Base-by-base conservation (phyloP, 2,797 vertebrate genomes). In the Myiothlypis coronata region DNA sequence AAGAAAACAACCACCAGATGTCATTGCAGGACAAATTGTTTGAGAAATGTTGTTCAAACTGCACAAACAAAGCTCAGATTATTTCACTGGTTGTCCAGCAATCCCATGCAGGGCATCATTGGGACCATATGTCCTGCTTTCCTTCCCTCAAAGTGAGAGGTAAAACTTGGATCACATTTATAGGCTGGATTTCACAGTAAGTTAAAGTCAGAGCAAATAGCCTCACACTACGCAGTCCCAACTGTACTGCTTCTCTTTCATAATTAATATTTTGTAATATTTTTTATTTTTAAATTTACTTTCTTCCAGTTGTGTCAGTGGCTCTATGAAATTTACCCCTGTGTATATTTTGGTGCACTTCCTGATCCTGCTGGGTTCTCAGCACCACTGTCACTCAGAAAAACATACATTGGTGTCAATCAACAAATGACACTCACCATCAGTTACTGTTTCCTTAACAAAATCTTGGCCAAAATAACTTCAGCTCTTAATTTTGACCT, bases 1-100 rank as follows among this genome's bases (percentile, higher is more conserved):
- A 23, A 61, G n/a, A 65, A 91, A 92, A 34, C 83, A 80, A 52
- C 97, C 97, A 97, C 57, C 92, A 97, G 97, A 93, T 96, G 97
- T 97, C 97, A 95, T 71, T 93, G 65, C 15, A 94, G 94, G 94
- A 93, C 72, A 97, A 94, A 89, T 35, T 69, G 39, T 91, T 75
- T 41, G 9, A 52, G 76, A 34, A 52, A 11, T 17, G 4, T 30
- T 55, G 2, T 39, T 79, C 9, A 10, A 28, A 26, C 6, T 30
- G 41, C 39, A 55, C 41, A 44, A 80, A 80, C 11, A 7, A 81
- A 77, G 8, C 23, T 77, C 8, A 23, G 18, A 37, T 59, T 37
- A n/a, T 70, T 72, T 81, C 63, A 15, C 9, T 55, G 28, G 11
- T 32, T 87, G 28, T 75, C 7, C 65, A 86, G 77, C 7, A 75